Percentiles rank a stretch among this genome's conserved stretches.
phyloP scores from a whole-genome alignment of 2,113 vertebrate genomes.

The Clupea harengus region DNA sequence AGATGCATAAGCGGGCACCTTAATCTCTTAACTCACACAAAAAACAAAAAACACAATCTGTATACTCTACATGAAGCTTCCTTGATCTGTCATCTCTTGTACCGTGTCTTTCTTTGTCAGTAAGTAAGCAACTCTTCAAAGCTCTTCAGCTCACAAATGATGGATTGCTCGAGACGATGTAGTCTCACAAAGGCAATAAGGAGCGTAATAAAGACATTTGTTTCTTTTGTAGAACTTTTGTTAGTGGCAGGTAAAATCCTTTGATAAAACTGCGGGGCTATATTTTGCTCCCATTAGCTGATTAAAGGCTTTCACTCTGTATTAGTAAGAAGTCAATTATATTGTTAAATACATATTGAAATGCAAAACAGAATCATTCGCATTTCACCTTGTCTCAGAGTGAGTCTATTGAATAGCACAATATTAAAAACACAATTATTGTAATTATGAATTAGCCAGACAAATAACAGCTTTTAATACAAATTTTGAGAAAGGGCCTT shows the following conservation, averaged over 20 bases:
- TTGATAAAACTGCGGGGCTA: too few species aligned
- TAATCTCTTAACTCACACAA: not conserved
- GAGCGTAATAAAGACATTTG: constrained; percentile 9
- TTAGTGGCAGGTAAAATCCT: not conserved
- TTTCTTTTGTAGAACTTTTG: not conserved
- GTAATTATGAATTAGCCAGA: not conserved
- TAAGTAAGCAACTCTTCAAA: not conserved
- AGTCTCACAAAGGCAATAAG: not conserved
- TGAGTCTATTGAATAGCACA: not conserved
- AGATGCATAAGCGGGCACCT: not conserved
- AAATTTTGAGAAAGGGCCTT: not conserved
- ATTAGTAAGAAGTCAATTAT: not conserved
- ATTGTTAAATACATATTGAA: not conserved
- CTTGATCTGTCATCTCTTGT: not conserved
- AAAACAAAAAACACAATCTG: not conserved
- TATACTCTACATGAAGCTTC: not conserved
- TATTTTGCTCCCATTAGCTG: not conserved
- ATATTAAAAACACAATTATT: not conserved
- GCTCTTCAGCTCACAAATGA: not conserved
- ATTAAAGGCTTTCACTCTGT: not conserved
- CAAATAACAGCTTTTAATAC: constrained; percentile 2
- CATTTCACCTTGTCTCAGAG: not conserved
- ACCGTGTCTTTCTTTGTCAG: not conserved
- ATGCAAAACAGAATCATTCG: not conserved
- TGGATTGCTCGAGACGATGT: not conserved